Evolutionary conservation across 92 coral and sea anemone species (phyloP).

Genomic region (Palythoa grandiflora): DNA sequence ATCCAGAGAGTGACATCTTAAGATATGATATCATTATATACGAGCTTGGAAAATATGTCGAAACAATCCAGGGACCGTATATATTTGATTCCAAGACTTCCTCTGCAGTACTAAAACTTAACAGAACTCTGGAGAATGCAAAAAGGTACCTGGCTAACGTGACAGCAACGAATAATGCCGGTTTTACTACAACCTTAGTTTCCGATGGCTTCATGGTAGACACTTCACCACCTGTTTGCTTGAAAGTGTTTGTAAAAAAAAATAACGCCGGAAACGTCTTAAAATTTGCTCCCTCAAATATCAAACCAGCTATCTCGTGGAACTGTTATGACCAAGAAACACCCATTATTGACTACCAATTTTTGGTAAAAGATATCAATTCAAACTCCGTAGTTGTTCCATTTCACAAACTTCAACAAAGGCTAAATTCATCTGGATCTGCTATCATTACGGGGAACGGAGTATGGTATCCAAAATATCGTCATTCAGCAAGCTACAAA

Average conservation of each 20-base stretch:
- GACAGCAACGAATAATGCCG: conserved; percentile 77
- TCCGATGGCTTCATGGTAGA: conserved; percentile 84
- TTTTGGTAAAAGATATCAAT: conserved; percentile 64
- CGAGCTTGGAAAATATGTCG: neutral
- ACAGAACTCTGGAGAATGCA: conserved; percentile 54
- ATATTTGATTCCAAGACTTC: conserved; percentile 45
- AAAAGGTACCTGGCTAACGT: conserved; percentile 67
- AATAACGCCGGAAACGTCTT: conserved; percentile 15
- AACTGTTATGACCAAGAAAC: conserved; percentile 78
- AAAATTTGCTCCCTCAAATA: conserved; percentile 11
- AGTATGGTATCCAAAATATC: conserved; percentile 43
- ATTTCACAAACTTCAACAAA: conserved; percentile 62
- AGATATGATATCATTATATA: conserved; percentile 34
- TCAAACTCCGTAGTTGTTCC: conserved; percentile 56
- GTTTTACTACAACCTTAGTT: conserved; percentile 51
- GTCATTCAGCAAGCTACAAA: conserved; percentile 63
- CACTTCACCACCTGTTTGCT: conserved; percentile 77
- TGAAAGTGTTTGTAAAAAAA: conserved; percentile 58
- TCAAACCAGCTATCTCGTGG: conserved; percentile 63
- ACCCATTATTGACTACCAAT: conserved; percentile 50
- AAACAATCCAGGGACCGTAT: conserved; percentile 52
- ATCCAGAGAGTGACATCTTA: conserved; percentile 76
- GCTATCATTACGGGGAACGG: conserved; percentile 78
- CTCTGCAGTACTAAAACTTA: conserved; percentile 32
- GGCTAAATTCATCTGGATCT: conserved; percentile 54